Conservation (phyloP, 2,113 vertebrate species). For the Zingel zingel region DNA sequence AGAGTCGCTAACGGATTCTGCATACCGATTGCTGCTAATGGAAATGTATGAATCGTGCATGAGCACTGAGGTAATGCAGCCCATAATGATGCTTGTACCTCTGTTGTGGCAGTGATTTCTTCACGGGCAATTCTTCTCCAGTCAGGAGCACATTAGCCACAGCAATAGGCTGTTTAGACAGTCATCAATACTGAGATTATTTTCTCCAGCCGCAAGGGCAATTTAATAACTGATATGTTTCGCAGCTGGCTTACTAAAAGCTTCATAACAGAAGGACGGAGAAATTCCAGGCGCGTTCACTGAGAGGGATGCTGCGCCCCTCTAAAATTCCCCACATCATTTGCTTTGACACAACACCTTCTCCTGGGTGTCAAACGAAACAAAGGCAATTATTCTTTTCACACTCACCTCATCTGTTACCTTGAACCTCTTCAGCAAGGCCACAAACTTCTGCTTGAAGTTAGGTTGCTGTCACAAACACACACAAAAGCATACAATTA, state of each 20-base stretch:
- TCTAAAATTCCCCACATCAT: conserved; percentile 3
- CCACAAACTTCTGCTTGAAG: conserved; percentile 89
- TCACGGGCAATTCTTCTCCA: conserved; percentile 23
- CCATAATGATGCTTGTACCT: conserved; percentile 38
- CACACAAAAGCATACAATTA: conserved; percentile 7
- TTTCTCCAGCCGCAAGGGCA: conserved; percentile 15
- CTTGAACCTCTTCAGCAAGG: conserved; percentile 88
- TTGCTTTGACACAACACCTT: conserved; percentile 23
- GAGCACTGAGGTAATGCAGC: conserved; percentile 41
- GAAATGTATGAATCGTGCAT: conserved; percentile 54
- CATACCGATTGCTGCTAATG: conserved; percentile 49
- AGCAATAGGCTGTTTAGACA: conserved; percentile 46
- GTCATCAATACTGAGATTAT: conserved; percentile 58
- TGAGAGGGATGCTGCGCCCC: background rate
- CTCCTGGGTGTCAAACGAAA: conserved; percentile 23
- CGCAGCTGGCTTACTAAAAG: conserved; percentile 43
- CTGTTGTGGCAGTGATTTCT: conserved; percentile 36
- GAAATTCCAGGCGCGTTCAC: background rate
- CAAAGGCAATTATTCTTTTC: conserved; percentile 12
- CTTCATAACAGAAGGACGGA: conserved; percentile 18
- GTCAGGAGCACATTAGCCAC: conserved; percentile 38
- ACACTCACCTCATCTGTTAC: conserved; percentile 86
- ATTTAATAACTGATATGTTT: conserved; percentile 60
- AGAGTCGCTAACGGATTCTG: conserved; percentile 58
- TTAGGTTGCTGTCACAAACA: conserved; percentile 84